Base-by-base conservation (phyloP, 1,140 invertebrate genomes). In the Oncopodura yosiiana region DNA sequence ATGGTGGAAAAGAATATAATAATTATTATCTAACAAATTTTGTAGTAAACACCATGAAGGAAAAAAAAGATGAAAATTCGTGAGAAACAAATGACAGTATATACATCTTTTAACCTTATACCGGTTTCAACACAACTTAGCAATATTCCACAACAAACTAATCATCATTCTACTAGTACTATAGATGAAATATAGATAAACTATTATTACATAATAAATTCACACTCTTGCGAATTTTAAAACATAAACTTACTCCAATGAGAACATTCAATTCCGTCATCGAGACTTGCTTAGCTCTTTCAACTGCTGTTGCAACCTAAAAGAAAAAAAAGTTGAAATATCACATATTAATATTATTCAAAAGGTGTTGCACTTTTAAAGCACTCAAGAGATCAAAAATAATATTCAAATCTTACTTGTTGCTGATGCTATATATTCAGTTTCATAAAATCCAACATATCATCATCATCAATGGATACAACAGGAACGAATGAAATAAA, bases 241-340 rank as follows among this genome's bases (percentile, higher is more conserved):
- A 46, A 49, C 21, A 56, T 49, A 45, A 62, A 77, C 85, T 89
- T 77, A 94, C 88, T 78, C 87, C 87, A 70, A 93, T 91, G 66
- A 94, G 92, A 50, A 88, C 82, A 71, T 96, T 95, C 42, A 97
- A 78, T 74, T 97, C 93, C 42, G 91, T 87, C 91, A 96, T 96
- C 62, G 93, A 96, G 63, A 99, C 90, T 78, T 98, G 93, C 76
- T 99, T 98, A 60, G 95, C 94, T 69, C 95, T 77, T 73, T 99
- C 95, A 41, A 98, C 88, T 3, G 95, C 94, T 56, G 87, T 86
- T n/a, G 92, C 88, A 52, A 98, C 94, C 76, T 96, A 92, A n/a
- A n/a, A n/a, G n/a, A n/a, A n/a, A n/a, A n/a, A n/a, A n/a, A n/a
- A n/a, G n/a, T n/a, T n/a, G n/a, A n/a, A n/a, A n/a, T n/a, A n/a